Conservation (phyloP, 2,888 invertebrate genomes). For the Eudemis profundana region DNA sequence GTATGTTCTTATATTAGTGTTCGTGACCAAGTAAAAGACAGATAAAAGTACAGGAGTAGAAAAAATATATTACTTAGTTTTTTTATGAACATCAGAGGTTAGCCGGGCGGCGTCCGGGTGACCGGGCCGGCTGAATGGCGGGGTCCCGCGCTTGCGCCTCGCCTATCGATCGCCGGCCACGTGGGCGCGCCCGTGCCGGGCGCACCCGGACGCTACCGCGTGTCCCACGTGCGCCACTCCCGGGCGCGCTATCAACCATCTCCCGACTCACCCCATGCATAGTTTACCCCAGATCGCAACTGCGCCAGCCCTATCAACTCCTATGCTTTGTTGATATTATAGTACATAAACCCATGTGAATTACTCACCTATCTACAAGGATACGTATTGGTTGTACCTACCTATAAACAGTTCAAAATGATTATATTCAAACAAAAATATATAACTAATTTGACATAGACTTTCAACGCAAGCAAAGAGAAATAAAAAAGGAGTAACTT, state of each 20-base stretch:
- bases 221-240: constrained; percentile 49
- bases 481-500: too few species aligned
- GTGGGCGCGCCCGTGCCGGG: constrained; percentile 45
- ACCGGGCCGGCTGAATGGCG: constrained; percentile 36
- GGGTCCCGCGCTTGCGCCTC: constrained; percentile 43
- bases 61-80: too few species aligned
- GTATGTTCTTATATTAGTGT: too few species aligned
- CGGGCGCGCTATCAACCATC: constrained; percentile 48
- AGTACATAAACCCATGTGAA: too few species aligned
- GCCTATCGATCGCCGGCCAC: constrained; percentile 43
- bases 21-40: too few species aligned
- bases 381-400: too few species aligned
- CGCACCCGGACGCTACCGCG: constrained; percentile 47
- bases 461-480: too few species aligned
- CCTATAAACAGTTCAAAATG: neutral
- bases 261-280: constrained; percentile 34
- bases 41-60: too few species aligned
- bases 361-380: too few species aligned
- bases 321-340: constrained; percentile 5
- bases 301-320: constrained; percentile 18
- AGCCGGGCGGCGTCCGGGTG: constrained; percentile 11
- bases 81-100: constrained; percentile 11
- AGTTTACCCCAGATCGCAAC: constrained; percentile 14
- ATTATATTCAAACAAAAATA: constrained; percentile 9
- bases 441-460: too few species aligned